Evolutionary conservation across 1,140 invertebrate species (phyloP).

Genomic region (Vollenhovia emeryi): DNA sequence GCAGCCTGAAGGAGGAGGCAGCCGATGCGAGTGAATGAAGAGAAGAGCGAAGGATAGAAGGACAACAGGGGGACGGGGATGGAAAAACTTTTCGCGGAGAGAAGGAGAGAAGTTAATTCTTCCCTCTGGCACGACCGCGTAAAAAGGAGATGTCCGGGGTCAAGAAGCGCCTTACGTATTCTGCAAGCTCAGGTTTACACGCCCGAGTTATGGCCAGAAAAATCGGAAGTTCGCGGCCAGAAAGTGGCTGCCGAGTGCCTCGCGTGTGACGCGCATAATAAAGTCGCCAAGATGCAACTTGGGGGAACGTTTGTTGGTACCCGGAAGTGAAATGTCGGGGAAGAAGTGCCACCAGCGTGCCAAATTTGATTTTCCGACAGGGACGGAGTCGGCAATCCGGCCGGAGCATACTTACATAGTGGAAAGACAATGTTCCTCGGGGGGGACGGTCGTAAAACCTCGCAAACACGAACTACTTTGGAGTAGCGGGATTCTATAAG

Average conservation of each 20-base stretch:
- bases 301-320: conserved; percentile 26
- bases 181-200: conserved; percentile 63
- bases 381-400: conserved; percentile 37
- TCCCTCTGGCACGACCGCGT: conserved; percentile 9
- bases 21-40: background rate
- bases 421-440: conserved; percentile 46
- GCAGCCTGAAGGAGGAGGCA: background rate
- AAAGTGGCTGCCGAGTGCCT: conserved; percentile 46
- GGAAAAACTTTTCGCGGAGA: conserved; percentile 29
- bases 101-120: conserved; percentile 34
- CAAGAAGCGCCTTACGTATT: conserved; percentile 61
- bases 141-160: conserved; percentile 51
- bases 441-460: conserved; percentile 50
- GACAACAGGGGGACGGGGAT: conserved; percentile 5
- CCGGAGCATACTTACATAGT: conserved; percentile 35
- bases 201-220: conserved; percentile 53
- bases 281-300: conserved; percentile 44
- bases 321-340: conserved; percentile 53
- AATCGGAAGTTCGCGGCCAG: conserved; percentile 45
- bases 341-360: conserved; percentile 47
- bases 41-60: background rate
- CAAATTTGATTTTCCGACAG: conserved; percentile 54
- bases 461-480: conserved; percentile 53
- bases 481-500: conserved; percentile 49
- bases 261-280: conserved; percentile 57